phyloP scores from a whole-genome alignment of 2,888 invertebrate species.

The Agelastica alni region DNA sequence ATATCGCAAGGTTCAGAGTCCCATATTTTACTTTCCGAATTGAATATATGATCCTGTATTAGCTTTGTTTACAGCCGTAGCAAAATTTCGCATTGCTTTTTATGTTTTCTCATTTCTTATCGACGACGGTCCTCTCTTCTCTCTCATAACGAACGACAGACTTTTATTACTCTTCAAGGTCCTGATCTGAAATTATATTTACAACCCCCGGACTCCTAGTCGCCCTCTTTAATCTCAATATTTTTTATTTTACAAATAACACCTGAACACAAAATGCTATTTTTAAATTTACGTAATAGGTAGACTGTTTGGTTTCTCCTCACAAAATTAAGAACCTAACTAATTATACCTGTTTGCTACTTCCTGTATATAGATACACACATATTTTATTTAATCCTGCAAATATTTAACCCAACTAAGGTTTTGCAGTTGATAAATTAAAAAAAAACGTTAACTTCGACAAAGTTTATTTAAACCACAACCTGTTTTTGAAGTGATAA shows the following conservation, averaged over 20 bases:
- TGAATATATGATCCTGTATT: slow-evolving; percentile 34
- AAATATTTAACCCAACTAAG: too few species aligned
- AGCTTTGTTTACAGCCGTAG: slow-evolving; percentile 38
- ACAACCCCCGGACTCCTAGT: slow-evolving; percentile 23
- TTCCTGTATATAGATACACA: too few species aligned
- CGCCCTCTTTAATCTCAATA: slow-evolving; percentile 29
- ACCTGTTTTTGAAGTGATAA: too few species aligned
- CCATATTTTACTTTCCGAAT: slow-evolving; percentile 26
- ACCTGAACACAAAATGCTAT: too few species aligned
- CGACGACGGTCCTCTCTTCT: slow-evolving; percentile 25
- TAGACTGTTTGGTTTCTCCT: too few species aligned
- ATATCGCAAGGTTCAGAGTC: slow-evolving; percentile 7
- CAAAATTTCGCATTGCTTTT: slow-evolving; percentile 37
- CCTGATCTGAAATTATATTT: slow-evolving; percentile 38
- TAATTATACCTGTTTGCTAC: too few species aligned
- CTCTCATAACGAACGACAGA: slow-evolving; percentile 38
- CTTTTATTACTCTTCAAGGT: slow-evolving; percentile 41
- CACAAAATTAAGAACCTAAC: too few species aligned
- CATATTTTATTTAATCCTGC: too few species aligned
- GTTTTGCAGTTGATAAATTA: too few species aligned
- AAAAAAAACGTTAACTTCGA: too few species aligned
- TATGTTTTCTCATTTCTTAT: slow-evolving; percentile 38
- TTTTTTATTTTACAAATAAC: slow-evolving; percentile 10
- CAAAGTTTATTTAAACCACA: too few species aligned
- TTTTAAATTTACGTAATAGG: too few species aligned